Base-by-base conservation (phyloP, 1,140 invertebrate genomes). In the Microplitis demolitor region DNA sequence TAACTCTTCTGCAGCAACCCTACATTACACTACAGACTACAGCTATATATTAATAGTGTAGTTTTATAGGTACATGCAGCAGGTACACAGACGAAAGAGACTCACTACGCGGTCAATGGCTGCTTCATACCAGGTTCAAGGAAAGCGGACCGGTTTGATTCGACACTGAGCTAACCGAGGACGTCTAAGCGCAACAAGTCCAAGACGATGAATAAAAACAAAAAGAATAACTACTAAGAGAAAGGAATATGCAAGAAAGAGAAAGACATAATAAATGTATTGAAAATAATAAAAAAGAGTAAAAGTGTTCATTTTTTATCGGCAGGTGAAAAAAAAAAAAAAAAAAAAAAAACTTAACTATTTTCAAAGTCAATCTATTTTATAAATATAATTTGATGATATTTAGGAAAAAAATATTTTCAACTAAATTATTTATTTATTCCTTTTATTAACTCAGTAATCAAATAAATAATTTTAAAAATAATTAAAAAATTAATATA, bases 101-200 rank as follows among this genome's bases (percentile, higher is more conserved):
- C 51, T 69, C 66, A 70, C 78, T 77, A 72, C 61, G 82, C 83
- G 84, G 84, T 84, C 83, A 85, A 85, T 85, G 84, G 82, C 84
- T 85, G 83, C 81, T 79, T 78, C 79, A 79, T 80, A 77, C 82
- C 82, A 85, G 83, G 83, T 85, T 85, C 84, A 85, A 84, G 84
- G 84, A 85, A 85, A 85, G 78, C 80, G 78, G 83, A 82, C 83
- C 83, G 82, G 81, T 84, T 81, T 79, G 81, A 85, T 84, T 84
- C 83, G 79, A 83, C 81, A 79, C 76, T 74, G 77, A 61, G 69
- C 75, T 71, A 80, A 78, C 74, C 69, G 79, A 83, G 81, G 80
- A 81, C 81, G 81, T 81, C 80, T 80, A 75, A 77, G 70, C 66
- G 66, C 74, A 77, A 76, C 66, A 64, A 61, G 14, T 34, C 50